These are phyloP conservation scores for Elmis aenea DNA, from an alignment of 2,888 invertebrate genomes.

Conservation along the genomic window DNA sequence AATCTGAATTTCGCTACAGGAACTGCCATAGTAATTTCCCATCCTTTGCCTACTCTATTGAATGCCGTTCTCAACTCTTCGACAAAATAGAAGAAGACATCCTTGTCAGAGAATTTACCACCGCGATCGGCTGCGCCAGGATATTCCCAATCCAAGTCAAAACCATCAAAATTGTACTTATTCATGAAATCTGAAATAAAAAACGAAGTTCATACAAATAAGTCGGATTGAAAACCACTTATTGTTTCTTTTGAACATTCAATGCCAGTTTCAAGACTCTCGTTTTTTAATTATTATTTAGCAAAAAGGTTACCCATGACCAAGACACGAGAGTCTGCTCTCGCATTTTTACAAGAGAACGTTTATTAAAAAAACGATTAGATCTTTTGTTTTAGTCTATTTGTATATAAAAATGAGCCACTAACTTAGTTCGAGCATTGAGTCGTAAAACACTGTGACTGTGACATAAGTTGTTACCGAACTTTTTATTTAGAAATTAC, in stretches of 20 bases:
- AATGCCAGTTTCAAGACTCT: too few species aligned
- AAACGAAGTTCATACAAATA: too few species aligned
- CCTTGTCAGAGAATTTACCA: conserved; percentile 78
- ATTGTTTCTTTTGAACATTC: conserved; percentile 4
- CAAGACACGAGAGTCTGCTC: too few species aligned
- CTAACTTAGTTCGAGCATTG: too few species aligned
- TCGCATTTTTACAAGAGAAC: too few species aligned
- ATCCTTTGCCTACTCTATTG: conserved; percentile 64
- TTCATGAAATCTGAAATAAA: conserved; percentile 61
- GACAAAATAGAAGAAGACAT: conserved; percentile 75
- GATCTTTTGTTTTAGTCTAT: too few species aligned
- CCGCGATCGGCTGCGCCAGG: conserved; percentile 84
- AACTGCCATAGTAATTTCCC: conserved; percentile 88
- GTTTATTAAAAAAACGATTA: too few species aligned
- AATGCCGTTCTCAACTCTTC: conserved; percentile 78
- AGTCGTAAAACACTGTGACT: too few species aligned
- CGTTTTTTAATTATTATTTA: too few species aligned
- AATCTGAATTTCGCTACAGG: conserved; percentile 82
- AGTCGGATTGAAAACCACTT: not conserved
- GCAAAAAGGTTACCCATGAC: too few species aligned
- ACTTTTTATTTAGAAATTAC: too few species aligned
- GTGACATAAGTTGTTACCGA: not conserved
- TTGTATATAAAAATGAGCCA: not conserved
- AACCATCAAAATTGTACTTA: conserved; percentile 75
- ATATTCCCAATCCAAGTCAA: conserved; percentile 89